These are phyloP conservation scores for Leptothorax acervorum DNA, from an alignment of 2,888 invertebrate species.

Conservation along the genomic window DNA sequence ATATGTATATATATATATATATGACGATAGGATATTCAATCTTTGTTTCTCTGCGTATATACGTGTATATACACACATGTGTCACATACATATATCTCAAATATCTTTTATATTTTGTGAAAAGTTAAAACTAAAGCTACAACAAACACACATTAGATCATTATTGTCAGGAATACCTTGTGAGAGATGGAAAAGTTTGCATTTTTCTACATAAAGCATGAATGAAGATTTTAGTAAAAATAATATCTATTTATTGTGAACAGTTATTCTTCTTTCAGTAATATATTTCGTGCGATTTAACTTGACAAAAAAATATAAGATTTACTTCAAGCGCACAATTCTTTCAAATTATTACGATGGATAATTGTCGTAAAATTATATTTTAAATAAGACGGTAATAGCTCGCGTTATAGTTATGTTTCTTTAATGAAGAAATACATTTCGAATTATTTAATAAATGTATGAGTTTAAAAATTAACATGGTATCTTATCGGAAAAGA, in stretches of 20 bases:
- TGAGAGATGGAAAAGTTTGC: neutral
- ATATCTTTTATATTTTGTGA: constrained; percentile 17
- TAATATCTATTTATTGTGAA: constrained; percentile 14
- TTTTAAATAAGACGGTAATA: neutral
- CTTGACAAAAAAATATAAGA: neutral
- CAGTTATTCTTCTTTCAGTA: neutral
- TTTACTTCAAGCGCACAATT: neutral
- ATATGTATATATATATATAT: neutral
- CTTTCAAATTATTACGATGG: neutral
- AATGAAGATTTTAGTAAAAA: constrained; percentile 10
- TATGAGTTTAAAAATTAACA: neutral
- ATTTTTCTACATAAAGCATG: neutral
- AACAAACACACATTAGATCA: neutral
- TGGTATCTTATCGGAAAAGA: neutral
- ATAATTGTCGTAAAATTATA: neutral
- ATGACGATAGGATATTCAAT: no score
- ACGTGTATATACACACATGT: neutral
- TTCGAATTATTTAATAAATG: neutral
- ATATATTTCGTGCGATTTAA: neutral
- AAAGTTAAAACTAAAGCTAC: neutral
- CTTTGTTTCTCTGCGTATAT: neutral
- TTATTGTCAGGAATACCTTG: constrained; percentile 1
- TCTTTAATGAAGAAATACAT: neutral
- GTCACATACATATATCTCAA: no score
- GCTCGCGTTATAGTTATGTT: neutral